These are phyloP conservation scores for Stegodyphus dumicola DNA, from an alignment of 1,140 invertebrate species.

Conservation along the genomic window DNA sequence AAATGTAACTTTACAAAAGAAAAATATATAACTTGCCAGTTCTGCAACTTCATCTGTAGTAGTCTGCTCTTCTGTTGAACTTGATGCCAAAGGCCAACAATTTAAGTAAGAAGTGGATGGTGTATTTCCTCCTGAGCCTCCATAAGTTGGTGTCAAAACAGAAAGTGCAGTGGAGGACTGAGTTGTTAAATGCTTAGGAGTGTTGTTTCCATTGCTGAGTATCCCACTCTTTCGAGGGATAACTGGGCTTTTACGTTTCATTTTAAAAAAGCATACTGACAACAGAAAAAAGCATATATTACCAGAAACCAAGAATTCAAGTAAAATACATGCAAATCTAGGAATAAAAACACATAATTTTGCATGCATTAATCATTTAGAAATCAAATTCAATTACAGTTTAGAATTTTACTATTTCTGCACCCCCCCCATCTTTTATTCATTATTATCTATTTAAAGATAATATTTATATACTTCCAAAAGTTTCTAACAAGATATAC, in stretches of 20 bases:
- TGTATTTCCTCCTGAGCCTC: conserved; percentile 35
- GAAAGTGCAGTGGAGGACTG: conserved; percentile 40
- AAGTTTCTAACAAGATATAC: too few relatives aligned
- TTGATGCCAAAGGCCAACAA: conserved; percentile 26
- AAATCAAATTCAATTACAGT: too few relatives aligned
- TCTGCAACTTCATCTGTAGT: conserved; percentile 24
- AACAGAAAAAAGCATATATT: too few relatives aligned
- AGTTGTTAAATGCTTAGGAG: conserved; percentile 47
- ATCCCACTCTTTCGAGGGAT: conserved; percentile 47
- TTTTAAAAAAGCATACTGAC: conserved; percentile 1
- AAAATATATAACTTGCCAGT: conserved; percentile 6
- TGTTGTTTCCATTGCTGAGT: conserved; percentile 36
- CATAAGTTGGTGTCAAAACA: conserved; percentile 44
- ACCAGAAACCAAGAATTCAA: too few relatives aligned
- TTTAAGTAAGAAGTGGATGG: conserved; percentile 48
- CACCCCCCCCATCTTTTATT: too few relatives aligned
- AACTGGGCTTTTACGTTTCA: conserved; percentile 55
- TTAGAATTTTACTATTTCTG: too few relatives aligned
- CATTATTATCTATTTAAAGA: too few relatives aligned
- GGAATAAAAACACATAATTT: too few relatives aligned
- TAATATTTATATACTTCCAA: too few relatives aligned
- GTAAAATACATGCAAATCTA: too few relatives aligned
- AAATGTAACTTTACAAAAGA: not conserved
- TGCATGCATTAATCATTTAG: too few relatives aligned
- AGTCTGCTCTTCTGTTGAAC: conserved; percentile 32